A percentile compares a stretch with the other conserved stretches of the same genome.
These are phyloP conservation scores for Tadarida brasiliensis DNA, from an alignment of 2,797 vertebrate genomes.

Conservation along the genomic window DNA sequence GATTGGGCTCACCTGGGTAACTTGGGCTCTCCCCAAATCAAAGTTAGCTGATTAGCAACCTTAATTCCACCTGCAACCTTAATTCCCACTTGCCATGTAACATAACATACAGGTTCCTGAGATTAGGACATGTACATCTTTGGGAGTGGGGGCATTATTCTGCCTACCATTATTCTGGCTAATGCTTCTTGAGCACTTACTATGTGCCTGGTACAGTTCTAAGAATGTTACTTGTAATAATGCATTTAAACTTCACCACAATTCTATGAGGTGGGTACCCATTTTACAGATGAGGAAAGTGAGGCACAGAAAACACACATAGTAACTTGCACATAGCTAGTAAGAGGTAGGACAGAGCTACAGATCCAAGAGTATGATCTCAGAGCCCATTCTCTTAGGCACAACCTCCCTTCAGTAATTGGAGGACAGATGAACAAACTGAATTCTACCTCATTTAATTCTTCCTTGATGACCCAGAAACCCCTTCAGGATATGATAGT, in stretches of 20 bases:
- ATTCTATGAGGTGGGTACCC: neutral
- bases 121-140: neutral
- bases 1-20: neutral
- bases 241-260: neutral
- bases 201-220: neutral
- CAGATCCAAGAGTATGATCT: neutral
- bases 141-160: neutral
- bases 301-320: neutral
- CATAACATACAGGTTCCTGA: neutral
- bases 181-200: neutral
- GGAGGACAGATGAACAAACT: neutral
- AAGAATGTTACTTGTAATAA: neutral
- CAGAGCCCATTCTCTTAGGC: neutral
- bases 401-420: neutral
- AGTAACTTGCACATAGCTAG: neutral
- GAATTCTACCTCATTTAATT: neutral
- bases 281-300: slow-evolving; percentile 17
- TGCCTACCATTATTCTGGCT: neutral
- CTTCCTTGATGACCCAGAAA: slow-evolving; percentile 1
- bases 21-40: neutral
- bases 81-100: neutral
- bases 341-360: neutral
- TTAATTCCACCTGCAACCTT: neutral
- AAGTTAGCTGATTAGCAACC: neutral
- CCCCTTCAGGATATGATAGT: neutral